Conservation (phyloP, 2,888 invertebrate genomes). For the Agelastica alni region DNA sequence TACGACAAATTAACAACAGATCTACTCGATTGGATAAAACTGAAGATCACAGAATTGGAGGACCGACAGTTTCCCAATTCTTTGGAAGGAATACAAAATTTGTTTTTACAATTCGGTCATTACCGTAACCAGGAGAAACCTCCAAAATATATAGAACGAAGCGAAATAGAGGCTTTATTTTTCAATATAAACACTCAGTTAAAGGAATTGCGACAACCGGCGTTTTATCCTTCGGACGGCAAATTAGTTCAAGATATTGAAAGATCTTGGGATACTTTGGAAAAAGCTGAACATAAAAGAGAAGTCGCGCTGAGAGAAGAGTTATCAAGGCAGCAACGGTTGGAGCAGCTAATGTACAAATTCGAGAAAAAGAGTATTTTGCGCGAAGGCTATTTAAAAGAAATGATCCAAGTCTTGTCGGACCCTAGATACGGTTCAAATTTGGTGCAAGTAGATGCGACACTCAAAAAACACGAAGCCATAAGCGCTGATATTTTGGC, state of each 20-base stretch:
- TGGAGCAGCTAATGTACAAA: constrained; percentile 94
- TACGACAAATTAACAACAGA: constrained; percentile 85
- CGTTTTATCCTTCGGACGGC: constrained; percentile 85
- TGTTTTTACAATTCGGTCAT: constrained; percentile 88
- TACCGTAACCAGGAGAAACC: constrained; percentile 98
- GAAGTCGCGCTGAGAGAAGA: constrained; percentile 93
- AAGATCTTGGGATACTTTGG: constrained; percentile 89
- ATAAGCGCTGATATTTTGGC: constrained; percentile 96
- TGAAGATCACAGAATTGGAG: constrained; percentile 81
- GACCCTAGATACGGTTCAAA: constrained; percentile 91
- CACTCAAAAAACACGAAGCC: constrained; percentile 97
- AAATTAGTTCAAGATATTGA: constrained; percentile 94
- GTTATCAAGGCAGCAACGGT: constrained; percentile 84
- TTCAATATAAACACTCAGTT: constrained; percentile 96
- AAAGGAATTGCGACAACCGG: constrained; percentile 89
- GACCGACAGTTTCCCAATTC: constrained; percentile 91
- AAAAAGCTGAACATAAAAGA: constrained; percentile 90
- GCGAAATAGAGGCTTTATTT: constrained; percentile 94
- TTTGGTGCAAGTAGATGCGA: constrained; percentile 92
- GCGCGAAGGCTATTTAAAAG: constrained; percentile 93
- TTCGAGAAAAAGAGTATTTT: constrained; percentile 95
- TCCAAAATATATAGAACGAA: constrained; percentile 95
- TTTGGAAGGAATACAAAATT: constrained; percentile 90
- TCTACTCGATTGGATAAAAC: constrained; percentile 91
- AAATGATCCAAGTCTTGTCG: constrained; percentile 94